Conservation (phyloP, 2,888 invertebrate species). For the Euplexia lucipara region DNA sequence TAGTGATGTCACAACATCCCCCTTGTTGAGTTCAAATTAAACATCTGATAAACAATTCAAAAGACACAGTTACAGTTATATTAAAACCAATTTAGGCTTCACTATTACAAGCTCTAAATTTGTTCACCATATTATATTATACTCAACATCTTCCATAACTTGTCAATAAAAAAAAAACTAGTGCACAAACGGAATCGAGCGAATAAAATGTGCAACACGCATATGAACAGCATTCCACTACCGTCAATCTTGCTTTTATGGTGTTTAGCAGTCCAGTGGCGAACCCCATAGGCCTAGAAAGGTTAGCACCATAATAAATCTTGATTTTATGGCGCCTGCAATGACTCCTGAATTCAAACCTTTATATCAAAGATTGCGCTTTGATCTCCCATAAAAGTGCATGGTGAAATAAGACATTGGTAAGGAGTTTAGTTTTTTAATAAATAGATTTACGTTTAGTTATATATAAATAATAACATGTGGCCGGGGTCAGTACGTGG, state of each 20-base stretch:
- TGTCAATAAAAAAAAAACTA: slow-evolving; percentile 9
- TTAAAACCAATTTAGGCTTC: background rate
- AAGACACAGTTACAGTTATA: too few species aligned
- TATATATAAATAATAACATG: too few species aligned
- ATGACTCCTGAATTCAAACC: slow-evolving; percentile 75
- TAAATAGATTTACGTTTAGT: background rate
- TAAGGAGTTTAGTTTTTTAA: slow-evolving; percentile 12
- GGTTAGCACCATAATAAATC: slow-evolving; percentile 75
- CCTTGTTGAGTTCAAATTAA: too few species aligned
- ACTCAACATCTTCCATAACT: slow-evolving; percentile 1
- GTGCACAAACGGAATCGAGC: slow-evolving; percentile 29
- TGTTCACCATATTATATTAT: background rate
- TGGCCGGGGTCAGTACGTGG: too few species aligned
- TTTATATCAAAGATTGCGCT: slow-evolving; percentile 63
- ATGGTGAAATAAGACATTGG: slow-evolving; percentile 39
- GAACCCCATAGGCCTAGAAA: slow-evolving; percentile 59
- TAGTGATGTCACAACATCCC: too few species aligned
- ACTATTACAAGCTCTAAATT: background rate
- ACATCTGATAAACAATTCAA: too few species aligned
- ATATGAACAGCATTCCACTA: slow-evolving; percentile 50
- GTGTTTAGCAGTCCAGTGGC: slow-evolving; percentile 61
- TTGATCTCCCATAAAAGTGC: slow-evolving; percentile 52
- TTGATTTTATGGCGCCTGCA: slow-evolving; percentile 72
- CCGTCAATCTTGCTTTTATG: slow-evolving; percentile 56
- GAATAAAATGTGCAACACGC: slow-evolving; percentile 47